A percentile compares a stretch with the other conserved stretches of the same genome.
Evolutionary conservation across 2,797 vertebrate genomes (phyloP).

Genomic region (Trachurus trachurus): DNA sequence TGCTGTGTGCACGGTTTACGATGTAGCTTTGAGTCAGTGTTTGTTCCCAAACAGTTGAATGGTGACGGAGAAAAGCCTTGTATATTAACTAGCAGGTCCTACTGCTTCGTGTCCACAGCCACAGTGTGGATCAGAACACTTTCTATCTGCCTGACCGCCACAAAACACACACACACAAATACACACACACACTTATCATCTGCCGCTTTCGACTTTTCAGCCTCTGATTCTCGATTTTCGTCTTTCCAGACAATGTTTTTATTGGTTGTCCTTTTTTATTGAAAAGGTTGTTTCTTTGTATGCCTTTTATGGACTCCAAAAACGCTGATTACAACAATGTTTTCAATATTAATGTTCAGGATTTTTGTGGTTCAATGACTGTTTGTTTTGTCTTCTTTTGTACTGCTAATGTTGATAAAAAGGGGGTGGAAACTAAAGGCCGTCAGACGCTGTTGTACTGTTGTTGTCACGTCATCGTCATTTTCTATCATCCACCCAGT

Average conservation of each 20-base stretch:
- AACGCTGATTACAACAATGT: conserved; percentile 83
- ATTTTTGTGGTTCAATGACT: conserved; percentile 84
- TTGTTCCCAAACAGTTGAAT: conserved; percentile 16
- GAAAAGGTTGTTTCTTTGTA: conserved; percentile 76
- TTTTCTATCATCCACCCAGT: conserved; percentile 77
- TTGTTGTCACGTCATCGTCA: conserved; percentile 77
- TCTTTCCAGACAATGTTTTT: conserved; percentile 57
- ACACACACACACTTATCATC: conserved; percentile 63
- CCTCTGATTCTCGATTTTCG: conserved; percentile 55
- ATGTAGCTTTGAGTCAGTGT: conserved; percentile 54
- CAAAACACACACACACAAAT: conserved; percentile 40
- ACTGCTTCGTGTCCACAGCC: conserved; percentile 77
- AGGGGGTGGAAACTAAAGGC: conserved; percentile 74
- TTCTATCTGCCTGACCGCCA: conserved; percentile 66
- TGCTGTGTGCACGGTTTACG: conserved; percentile 35
- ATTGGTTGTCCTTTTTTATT: conserved; percentile 68
- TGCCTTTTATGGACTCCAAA: conserved; percentile 83
- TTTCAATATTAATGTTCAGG: conserved; percentile 84
- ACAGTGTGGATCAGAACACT: conserved; percentile 72
- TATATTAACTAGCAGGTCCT: conserved; percentile 61
- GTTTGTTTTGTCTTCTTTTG: conserved; percentile 80
- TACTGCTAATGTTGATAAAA: conserved; percentile 77
- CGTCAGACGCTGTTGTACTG: conserved; percentile 82
- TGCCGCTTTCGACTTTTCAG: conserved; percentile 61
- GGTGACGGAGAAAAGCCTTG: conserved; percentile 64